phyloP scores from a whole-genome alignment of 53 echinoderm and acorn worm genomes.

The Stichopus horrens region DNA sequence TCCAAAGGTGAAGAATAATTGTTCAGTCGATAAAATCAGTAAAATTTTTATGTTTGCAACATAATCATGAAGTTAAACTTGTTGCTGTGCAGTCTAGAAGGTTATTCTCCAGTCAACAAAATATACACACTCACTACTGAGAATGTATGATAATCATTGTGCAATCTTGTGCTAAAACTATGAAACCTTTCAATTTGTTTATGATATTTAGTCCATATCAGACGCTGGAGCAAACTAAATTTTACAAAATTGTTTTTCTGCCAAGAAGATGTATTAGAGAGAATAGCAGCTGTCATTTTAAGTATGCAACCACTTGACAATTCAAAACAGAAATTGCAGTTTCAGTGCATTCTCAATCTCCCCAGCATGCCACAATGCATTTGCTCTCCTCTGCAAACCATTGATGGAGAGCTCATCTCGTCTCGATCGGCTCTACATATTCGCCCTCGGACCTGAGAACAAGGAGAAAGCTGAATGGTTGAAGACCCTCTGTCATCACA shows the following conservation, averaged over 20 bases:
- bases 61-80: no score
- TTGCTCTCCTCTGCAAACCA: conserved; percentile 89
- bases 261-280: no score
- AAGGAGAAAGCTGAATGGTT: conserved; percentile 70
- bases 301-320: no score
- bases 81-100: no score
- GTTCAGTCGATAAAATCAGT: no score
- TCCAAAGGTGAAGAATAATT: no score
- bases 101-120: no score
- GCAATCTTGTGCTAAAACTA: background rate
- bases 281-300: no score
- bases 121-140: no score
- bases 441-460: conserved; percentile 70
- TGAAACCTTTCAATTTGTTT: background rate
- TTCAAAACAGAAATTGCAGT: background rate
- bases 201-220: background rate
- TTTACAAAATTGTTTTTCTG: background rate
- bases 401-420: conserved; percentile 73
- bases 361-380: conserved; percentile 86
- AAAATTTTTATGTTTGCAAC: no score
- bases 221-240: background rate
- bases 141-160: no score
- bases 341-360: background rate
- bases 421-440: conserved; percentile 84
- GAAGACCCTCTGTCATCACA: conserved; percentile 83